These are phyloP conservation scores for Platichthys flesus DNA, from an alignment of 2,113 vertebrate genomes.

Conservation along the genomic window DNA sequence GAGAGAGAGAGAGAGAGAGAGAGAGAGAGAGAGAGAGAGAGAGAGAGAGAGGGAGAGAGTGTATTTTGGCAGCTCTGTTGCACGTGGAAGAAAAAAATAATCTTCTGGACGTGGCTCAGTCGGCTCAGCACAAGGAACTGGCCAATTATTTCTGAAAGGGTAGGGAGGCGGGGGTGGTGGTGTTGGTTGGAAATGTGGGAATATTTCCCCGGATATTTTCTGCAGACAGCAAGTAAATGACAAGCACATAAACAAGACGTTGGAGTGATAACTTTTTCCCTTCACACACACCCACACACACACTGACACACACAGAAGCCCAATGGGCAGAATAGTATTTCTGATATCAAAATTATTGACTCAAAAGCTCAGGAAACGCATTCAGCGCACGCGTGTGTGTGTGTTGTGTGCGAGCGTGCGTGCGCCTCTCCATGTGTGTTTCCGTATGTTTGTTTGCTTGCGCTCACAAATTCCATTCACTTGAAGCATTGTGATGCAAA, in stretches of 20 bases:
- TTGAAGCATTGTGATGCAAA: constrained; percentile 58
- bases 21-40: constrained; percentile 6
- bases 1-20: constrained; percentile 41
- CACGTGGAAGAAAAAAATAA: constrained; percentile 41
- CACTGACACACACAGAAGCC: background rate
- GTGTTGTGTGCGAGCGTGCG: constrained; percentile 17
- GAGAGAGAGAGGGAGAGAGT: no score
- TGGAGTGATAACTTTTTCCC: constrained; percentile 66
- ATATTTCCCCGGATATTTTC: constrained; percentile 70
- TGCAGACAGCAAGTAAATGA: constrained; percentile 75
- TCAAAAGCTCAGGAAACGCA: constrained; percentile 50
- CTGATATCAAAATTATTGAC: constrained; percentile 74
- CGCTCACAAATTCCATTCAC: constrained; percentile 38
- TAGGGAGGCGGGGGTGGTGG: constrained; percentile 74
- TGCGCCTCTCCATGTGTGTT: constrained; percentile 37
- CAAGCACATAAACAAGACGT: constrained; percentile 78
- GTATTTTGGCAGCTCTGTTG: constrained; percentile 61
- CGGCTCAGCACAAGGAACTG: constrained; percentile 66
- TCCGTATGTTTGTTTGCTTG: constrained; percentile 38
- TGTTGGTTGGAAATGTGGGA: constrained; percentile 68
- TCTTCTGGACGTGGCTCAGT: constrained; percentile 53
- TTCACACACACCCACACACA: constrained; percentile 35
- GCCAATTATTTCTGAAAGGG: constrained; percentile 84
- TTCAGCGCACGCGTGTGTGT: constrained; percentile 18
- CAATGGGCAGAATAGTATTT: constrained; percentile 52